Evolutionary conservation across 2,113 vertebrate genomes (phyloP), one percentile per base, ranked within the genome.

Genomic region (Gavialis gangeticus): DNA sequence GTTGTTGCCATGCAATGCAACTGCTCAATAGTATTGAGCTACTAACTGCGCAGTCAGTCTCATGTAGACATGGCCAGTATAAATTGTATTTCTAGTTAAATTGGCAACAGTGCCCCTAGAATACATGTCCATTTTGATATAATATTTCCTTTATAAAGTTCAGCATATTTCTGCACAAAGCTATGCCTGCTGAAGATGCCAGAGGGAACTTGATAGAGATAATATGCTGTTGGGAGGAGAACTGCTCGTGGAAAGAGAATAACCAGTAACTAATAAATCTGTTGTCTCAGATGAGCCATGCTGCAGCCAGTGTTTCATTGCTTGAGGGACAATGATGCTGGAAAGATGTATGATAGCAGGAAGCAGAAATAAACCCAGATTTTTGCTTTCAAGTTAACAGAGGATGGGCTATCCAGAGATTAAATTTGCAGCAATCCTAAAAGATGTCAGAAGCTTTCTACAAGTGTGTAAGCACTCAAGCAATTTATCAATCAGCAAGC

Each of bases 181-280:
- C 54, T 79, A 25, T 69, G 64, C 57, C 60, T 67, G 75, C 84
- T 93, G 81, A 3, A 82, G 64, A 54, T 69, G 82, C 37, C 90
- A 85, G 79, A 90, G 89, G 15, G 25, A 90, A 95, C 21, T 28
- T 89, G 77, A 97, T 82, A 84, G 4, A 62, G 69, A 79, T 60
- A 84, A 89, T 81, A 8, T 19, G 3, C 30, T 85, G 81, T 27
- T 2, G 22, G 67, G 16, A 22, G 10, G 71, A 87, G 57, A 93
- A 83, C 18, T 28, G 9, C 46, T 46, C 46, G 8, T 46, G 30
- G 78, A 77, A 94, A 89, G n/a, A 89, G 11, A 46, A 46, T 46
- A 46, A 46, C 46, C 46, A 46, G 46, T 46, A 46, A 46, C 46
- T 46, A 46, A 46, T 46, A 46, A 46, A 46, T 46, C 46, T 46